Percentiles rank a stretch among this genome's conserved stretches.
Evolutionary conservation across 2,888 invertebrate species (phyloP).

Genomic region (Drosophila yooni): DNA sequence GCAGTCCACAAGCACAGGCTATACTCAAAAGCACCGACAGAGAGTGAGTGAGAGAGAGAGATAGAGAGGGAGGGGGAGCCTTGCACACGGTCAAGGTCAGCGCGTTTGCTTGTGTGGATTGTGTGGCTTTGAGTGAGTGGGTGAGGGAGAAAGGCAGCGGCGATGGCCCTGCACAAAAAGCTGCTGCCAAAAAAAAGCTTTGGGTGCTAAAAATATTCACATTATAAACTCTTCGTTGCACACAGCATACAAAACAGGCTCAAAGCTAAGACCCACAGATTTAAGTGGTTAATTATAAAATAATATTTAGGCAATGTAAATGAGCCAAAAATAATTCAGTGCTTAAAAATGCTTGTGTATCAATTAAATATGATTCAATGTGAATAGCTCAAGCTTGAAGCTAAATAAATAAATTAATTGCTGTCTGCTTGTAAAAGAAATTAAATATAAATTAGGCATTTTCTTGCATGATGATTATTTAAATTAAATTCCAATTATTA

Average conservation of each 20-base stretch:
- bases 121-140: not conserved
- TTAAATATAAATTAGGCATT: not conserved
- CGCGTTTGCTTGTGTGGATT: conserved; percentile 7
- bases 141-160: not conserved
- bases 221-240: conserved; percentile 30
- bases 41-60: not conserved
- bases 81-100: conserved; percentile 63
- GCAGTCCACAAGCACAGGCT: conserved; percentile 5
- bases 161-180: conserved; percentile 10
- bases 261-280: not conserved
- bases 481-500: not conserved
- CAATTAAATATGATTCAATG: not conserved
- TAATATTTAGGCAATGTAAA: not conserved
- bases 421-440: not conserved
- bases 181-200: conserved; percentile 41
- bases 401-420: not conserved
- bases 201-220: conserved; percentile 25
- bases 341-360: not conserved
- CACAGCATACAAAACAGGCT: not conserved
- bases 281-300: conserved; percentile 5
- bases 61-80: conserved; percentile 22
- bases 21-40: not conserved
- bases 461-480: not conserved
- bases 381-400: not conserved
- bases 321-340: not conserved